Evolutionary conservation across 1,140 invertebrate genomes (phyloP).

Genomic region (Hycleus cichorii): DNA sequence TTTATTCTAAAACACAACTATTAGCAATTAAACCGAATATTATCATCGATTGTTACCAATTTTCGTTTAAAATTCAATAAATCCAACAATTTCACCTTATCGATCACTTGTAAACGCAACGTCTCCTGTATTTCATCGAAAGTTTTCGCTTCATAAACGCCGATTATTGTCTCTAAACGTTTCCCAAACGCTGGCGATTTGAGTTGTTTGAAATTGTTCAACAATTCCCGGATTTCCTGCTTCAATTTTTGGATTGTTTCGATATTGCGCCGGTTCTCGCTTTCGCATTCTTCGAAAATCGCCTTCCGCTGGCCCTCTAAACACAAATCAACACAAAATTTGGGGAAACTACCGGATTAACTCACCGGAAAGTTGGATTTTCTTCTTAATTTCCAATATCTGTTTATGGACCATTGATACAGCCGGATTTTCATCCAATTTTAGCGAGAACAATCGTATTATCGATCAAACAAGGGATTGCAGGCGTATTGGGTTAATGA

Average conservation of each 20-base stretch:
- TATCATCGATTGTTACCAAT: constrained; percentile 34
- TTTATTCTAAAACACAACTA: too few relatives aligned
- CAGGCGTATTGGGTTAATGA: background rate
- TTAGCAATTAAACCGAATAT: background rate
- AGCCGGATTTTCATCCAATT: too few relatives aligned
- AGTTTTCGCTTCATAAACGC: constrained; percentile 42
- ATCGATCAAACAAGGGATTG: background rate
- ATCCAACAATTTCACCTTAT: constrained; percentile 66
- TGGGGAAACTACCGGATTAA: background rate
- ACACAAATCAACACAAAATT: constrained; percentile 6
- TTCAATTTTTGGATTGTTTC: constrained; percentile 64
- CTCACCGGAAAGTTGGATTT: constrained; percentile 68
- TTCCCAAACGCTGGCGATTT: constrained; percentile 42
- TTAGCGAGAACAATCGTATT: too few relatives aligned
- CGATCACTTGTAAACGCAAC: constrained; percentile 66
- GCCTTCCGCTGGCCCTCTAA: constrained; percentile 77
- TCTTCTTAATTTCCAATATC: constrained; percentile 73
- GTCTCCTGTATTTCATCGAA: constrained; percentile 51
- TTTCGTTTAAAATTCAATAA: constrained; percentile 59
- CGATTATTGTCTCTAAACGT: constrained; percentile 25
- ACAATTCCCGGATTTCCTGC: constrained; percentile 60
- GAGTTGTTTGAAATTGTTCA: constrained; percentile 51
- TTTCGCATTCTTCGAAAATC: constrained; percentile 68
- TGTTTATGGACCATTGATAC: constrained; percentile 46
- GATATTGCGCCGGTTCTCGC: constrained; percentile 60